Base-by-base conservation (phyloP, 2,797 vertebrate species). In the Echiichthys vipera region DNA sequence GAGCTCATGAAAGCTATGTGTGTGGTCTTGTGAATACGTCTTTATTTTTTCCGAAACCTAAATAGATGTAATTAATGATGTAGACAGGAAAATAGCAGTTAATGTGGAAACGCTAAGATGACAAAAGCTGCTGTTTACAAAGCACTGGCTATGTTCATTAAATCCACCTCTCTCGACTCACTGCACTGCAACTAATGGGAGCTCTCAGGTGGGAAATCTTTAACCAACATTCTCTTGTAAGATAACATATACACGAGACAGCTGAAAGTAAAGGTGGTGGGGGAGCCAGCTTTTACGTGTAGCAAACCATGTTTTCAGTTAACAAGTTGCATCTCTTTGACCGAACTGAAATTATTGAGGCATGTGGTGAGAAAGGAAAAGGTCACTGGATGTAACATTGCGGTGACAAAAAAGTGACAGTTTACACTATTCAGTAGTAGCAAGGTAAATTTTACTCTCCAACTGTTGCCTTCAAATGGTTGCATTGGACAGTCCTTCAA, bases 41-140 rank as follows among this genome's bases (percentile, higher is more conserved):
- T 55, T 25, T 30, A 30, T 30, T 42, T 51, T 20, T n/a, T 45
- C 5, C n/a, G 24, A 51, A 53, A 36, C 62, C 29, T 51, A 20
- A 24, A 55, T 36, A 14, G 30, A 36, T 47, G 9, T 53, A 53
- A 30, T 40, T 32, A 54, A 45, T 17, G 29, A 54, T 55, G 29
- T 18, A 34, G 39, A 55, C 20, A 37, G 34, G 49, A 30, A 65
- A 65, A 39, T 34, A 56, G 42, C 22, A 15, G 47, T 37, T 29
- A 20, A 46, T 67, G 51, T 37, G 30, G 34, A 51, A 64, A 51
- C 14, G 42, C 18, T 22, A 42, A 2, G 4, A 42, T 42, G 62
- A 22, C 46, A 11, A 54, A 37, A 42, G 25, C 46, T 51, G 46
- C 25, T 64, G 34, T 50, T 64, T 42, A 65, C 27, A 59, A 34